Percentiles rank a stretch among this genome's conserved stretches.
These are phyloP conservation scores for Sphinx pinastri DNA, from an alignment of 2,888 invertebrate species.

Conservation along the genomic window DNA sequence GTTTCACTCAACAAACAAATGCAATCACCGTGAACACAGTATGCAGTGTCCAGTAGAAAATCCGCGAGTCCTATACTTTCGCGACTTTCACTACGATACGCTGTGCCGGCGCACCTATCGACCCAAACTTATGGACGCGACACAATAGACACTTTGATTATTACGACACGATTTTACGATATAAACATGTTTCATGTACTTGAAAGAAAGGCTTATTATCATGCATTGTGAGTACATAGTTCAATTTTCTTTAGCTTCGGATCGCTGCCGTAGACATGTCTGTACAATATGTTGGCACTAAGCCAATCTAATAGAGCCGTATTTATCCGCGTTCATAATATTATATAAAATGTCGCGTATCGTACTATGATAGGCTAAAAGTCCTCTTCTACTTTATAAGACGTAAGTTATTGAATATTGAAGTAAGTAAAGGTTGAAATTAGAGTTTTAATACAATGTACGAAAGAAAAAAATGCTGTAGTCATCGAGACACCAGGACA, in stretches of 20 bases:
- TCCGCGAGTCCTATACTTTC: slow-evolving; percentile 66
- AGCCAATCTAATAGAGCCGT: too few relatives aligned
- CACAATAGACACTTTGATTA: slow-evolving; percentile 37
- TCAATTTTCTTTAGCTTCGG: too few relatives aligned
- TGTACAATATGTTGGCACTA: too few relatives aligned
- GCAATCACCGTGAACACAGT: slow-evolving; percentile 34
- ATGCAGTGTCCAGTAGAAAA: slow-evolving; percentile 54
- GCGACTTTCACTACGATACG: slow-evolving; percentile 64
- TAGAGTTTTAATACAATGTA: neutral
- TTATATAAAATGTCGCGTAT: too few relatives aligned
- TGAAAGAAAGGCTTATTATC: neutral
- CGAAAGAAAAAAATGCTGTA: neutral
- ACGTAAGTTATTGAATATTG: too few relatives aligned
- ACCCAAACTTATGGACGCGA: slow-evolving; percentile 36
- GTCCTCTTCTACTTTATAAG: too few relatives aligned
- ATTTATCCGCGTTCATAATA: too few relatives aligned
- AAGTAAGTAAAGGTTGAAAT: too few relatives aligned
- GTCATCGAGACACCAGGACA: neutral
- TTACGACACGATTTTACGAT: slow-evolving; percentile 18
- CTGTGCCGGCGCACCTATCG: slow-evolving; percentile 38
- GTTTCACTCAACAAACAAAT: slow-evolving; percentile 20
- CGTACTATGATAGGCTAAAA: too few relatives aligned
- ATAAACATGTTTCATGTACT: neutral
- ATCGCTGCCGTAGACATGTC: too few relatives aligned
- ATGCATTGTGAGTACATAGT: too few relatives aligned